These are phyloP conservation scores for Synergus itoensis DNA, from an alignment of 2,888 invertebrate species.

Conservation along the genomic window DNA sequence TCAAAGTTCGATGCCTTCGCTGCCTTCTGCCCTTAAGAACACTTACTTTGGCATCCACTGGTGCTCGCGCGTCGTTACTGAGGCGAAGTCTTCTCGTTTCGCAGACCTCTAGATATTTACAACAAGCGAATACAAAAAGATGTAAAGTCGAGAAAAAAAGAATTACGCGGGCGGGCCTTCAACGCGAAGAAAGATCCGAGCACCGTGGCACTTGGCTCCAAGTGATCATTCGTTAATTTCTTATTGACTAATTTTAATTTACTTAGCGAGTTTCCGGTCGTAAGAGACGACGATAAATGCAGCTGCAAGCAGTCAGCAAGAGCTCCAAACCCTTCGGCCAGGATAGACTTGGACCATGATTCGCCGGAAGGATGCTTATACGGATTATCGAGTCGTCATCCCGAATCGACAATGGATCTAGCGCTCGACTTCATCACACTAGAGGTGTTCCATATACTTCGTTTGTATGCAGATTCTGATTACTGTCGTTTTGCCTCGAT, in stretches of 20 bases:
- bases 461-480: constrained; percentile 90
- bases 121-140: constrained; percentile 55
- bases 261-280: constrained; percentile 43
- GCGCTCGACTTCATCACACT: constrained; percentile 87
- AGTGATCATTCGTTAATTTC: constrained; percentile 40
- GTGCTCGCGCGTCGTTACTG: constrained; percentile 44
- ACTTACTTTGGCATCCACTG: constrained; percentile 56
- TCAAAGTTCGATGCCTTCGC: constrained; percentile 43
- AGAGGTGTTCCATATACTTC: constrained; percentile 84
- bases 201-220: constrained; percentile 49
- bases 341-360: constrained; percentile 52
- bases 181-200: constrained; percentile 41
- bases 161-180: constrained; percentile 23
- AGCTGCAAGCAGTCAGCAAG: constrained; percentile 43
- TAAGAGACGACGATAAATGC: constrained; percentile 38
- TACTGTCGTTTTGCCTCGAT: constrained; percentile 87
- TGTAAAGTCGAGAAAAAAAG: constrained; percentile 11
- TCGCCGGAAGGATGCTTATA: constrained; percentile 65
- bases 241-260: constrained; percentile 47
- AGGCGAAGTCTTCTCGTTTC: constrained; percentile 38
- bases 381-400: constrained; percentile 66
- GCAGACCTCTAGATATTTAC: constrained; percentile 55
- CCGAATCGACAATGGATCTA: constrained; percentile 78
- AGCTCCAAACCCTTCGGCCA: constrained; percentile 44
- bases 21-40: constrained; percentile 47